phyloP scores from a whole-genome alignment of 2,113 vertebrate genomes.

The Bufo bufo region DNA sequence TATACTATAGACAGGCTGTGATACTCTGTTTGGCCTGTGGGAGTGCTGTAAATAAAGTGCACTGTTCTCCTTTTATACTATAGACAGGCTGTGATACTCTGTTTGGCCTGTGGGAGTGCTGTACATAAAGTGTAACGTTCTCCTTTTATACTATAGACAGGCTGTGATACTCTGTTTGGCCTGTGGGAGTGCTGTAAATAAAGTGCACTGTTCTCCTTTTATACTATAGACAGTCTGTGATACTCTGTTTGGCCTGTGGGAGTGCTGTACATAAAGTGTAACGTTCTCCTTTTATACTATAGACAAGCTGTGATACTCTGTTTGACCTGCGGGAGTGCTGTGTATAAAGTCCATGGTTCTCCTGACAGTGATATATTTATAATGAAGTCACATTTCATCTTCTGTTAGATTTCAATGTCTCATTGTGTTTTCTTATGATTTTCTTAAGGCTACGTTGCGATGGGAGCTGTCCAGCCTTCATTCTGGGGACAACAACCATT shows the following conservation, averaged over 20 bases:
- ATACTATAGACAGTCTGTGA: neutral
- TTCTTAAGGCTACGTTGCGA: conserved; percentile 92
- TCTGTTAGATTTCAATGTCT: neutral
- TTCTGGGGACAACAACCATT: conserved; percentile 98
- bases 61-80: too few species aligned
- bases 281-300: neutral
- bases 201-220: neutral
- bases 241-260: neutral
- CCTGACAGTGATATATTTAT: neutral
- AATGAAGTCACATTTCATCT: neutral
- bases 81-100: too few species aligned
- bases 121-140: too few species aligned
- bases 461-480: conserved; percentile 93
- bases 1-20: too few species aligned
- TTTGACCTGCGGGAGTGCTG: neutral
- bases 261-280: neutral
- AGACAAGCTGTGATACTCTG: neutral
- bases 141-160: too few species aligned
- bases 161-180: neutral
- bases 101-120: too few species aligned
- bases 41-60: too few species aligned
- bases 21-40: too few species aligned
- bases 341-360: neutral
- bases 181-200: neutral
- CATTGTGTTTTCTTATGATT: conserved; percentile 51